Percentiles rank a stretch among this genome's conserved stretches.
Evolutionary conservation across 1,140 invertebrate genomes (phyloP).

Genomic region (Magallana angulata): DNA sequence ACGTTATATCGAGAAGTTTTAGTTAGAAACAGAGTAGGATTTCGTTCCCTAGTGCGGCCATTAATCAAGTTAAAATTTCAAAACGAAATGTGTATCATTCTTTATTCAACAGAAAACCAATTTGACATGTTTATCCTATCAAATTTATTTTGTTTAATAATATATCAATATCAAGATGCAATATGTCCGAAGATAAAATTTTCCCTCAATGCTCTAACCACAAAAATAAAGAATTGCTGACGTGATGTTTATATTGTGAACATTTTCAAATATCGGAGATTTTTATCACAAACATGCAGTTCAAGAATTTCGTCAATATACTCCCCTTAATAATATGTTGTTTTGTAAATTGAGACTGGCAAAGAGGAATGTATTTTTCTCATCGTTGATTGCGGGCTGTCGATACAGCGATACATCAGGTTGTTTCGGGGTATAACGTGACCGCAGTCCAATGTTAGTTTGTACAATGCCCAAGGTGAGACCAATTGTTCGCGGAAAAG

Average conservation of each 20-base stretch:
- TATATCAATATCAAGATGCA: constrained; percentile 14
- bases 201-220: not conserved
- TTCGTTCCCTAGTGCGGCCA: not conserved
- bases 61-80: not conserved
- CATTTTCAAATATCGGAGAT: not conserved
- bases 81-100: not conserved
- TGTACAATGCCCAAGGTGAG: not conserved
- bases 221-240: too few relatives aligned
- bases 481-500: not conserved
- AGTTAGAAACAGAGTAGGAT: not conserved
- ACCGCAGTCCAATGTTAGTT: not conserved
- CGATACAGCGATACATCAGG: not conserved
- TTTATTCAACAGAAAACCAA: not conserved
- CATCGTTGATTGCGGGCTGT: not conserved
- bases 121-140: not conserved
- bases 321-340: not conserved
- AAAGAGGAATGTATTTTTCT: constrained; percentile 9
- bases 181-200: not conserved
- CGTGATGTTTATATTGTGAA: not conserved
- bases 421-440: not conserved
- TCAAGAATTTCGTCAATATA: not conserved
- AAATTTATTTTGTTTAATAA: not conserved
- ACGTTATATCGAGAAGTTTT: not conserved
- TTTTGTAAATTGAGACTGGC: not conserved
- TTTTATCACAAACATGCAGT: not conserved